A percentile compares a stretch with the other conserved stretches of the same genome.
These are phyloP conservation scores for Eriocheir sinensis DNA, from an alignment of 1,140 invertebrate genomes.

Conservation along the genomic window DNA sequence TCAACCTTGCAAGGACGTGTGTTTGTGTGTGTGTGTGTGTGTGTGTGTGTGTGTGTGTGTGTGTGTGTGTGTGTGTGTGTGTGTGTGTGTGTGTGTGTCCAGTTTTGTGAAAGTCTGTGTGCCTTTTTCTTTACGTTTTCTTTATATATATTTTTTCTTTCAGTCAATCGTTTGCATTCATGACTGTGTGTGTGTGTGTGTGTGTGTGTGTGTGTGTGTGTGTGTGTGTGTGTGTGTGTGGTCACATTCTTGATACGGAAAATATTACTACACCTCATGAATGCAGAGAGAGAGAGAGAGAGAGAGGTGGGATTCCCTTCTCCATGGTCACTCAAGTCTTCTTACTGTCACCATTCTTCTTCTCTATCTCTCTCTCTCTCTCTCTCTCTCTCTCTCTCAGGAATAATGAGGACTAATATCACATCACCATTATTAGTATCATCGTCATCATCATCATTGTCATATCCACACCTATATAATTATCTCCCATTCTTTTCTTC, in stretches of 20 bases:
- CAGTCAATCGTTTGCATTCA: neutral
- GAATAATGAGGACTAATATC: too few species aligned
- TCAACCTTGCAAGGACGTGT: conserved; percentile 21
- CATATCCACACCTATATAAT: neutral
- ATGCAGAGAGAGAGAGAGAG: conserved; percentile 7
- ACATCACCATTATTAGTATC: neutral
- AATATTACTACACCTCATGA: too few species aligned
- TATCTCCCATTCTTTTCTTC: neutral
- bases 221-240: conserved; percentile 33
- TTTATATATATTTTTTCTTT: too few species aligned
- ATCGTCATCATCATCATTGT: neutral
- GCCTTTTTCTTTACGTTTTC: too few species aligned
- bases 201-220: conserved; percentile 52
- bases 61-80: neutral
- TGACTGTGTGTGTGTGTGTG: conserved; percentile 49
- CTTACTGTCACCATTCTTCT: neutral
- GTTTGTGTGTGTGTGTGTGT: neutral
- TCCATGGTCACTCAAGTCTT: neutral
- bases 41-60: conserved; percentile 7
- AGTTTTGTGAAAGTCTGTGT: too few species aligned
- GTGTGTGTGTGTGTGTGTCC: too few species aligned
- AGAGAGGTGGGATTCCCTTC: neutral
- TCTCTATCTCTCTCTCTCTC: neutral
- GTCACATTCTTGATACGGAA: neutral
- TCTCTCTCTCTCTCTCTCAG: neutral